Evolutionary conservation across 35 echinoderm and acorn worm species (phyloP), one percentile per base, ranked within the genome.

Genomic region (Apostichopus californicus): DNA sequence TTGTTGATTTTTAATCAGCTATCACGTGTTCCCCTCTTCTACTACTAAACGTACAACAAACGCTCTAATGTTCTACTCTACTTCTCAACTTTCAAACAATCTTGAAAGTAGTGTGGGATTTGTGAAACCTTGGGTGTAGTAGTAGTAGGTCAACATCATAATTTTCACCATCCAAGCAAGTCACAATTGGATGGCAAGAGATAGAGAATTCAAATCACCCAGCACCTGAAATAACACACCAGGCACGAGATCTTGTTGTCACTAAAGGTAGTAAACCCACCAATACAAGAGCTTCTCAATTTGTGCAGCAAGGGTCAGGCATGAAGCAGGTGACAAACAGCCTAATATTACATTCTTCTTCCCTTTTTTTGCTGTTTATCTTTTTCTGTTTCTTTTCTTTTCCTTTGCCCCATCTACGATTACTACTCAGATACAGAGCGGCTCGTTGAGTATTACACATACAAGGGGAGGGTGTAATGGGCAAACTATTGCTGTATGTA

Each of bases 161-260:
- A 75, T 20, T 75, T 75, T 75, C n/a, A 7, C 21, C n/a, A 20
- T 6, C 71, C 71, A 3, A 18, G n/a, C 71, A 17, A 73, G 15
- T 75, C 17, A 75, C 71, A 75, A 75, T 75, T 75, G 71, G 71
- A 75, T 18, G 7, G 71, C 21, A 18, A 75, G 71, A 75, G 12
- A 75, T 75, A 22, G 6, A 22, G 71, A 22, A n/a, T 3, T 75
- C 71, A 75, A 75, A 75, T 75, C 14, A 75, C 14, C 17, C 81
- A 58, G 81, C 81, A 85, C 81, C 81, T 85, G 81, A 85, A 85
- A 85, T 59, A 85, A 85, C 81, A 85, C 24, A 58, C 81, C 54
- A 58, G 81, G 7, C 55, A 58, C 55, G 21, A 4, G 58, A 59
- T 85, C 58, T 85, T 85, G 81, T 85, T 85, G 81, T 85, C 58